Evolutionary conservation across 2,888 invertebrate genomes (phyloP), one percentile per base, ranked within the genome.

Genomic region (Actias luna): DNA sequence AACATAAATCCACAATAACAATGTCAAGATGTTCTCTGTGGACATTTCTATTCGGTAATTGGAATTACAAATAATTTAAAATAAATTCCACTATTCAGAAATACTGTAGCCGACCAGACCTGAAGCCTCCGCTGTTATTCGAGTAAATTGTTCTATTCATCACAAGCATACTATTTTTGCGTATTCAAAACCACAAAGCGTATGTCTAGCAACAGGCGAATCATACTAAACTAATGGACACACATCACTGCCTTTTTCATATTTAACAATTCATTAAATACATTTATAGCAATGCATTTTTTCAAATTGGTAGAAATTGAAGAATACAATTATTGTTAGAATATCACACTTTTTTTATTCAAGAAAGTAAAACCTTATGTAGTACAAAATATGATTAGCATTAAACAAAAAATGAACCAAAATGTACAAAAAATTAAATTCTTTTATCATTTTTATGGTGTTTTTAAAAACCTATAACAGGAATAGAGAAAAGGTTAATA

Each of bases 211-310:
- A 29, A 29, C 29, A 29, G 29, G 55, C 29, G n/a, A 55, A 29
- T 29, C 16, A 16, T 16, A 55, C 29, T 55, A 55, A 55, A 55
- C 29, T 55, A 55, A 4, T 4, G n/a, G 27, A 18, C 29, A 18
- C 27, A 52, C 55, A 55, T 29, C 55, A 55, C 55, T 55, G 50
- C 50, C 16, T 29, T 22, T 25, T 46, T 55, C 29, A 55, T 22
- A 63, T 50, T 63, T 59, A 63, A 59, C 63, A 63, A 65, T 59
- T 62, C 50, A 61, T 61, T 5, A 42, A 42, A 36, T 36, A 36
- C 63, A 63, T 61, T n/a, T 63, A 22, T 10, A 16, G 22, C 22
- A 46, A 12, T 46, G 22, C 7, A 46, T 22, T n/a, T n/a, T n/a
- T n/a, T n/a, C n/a, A 46, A 46, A 22, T 46, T 46, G 22, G 22